Evolutionary conservation across 2,113 vertebrate species (phyloP).

Genomic region (Antechinus stuartii): DNA sequence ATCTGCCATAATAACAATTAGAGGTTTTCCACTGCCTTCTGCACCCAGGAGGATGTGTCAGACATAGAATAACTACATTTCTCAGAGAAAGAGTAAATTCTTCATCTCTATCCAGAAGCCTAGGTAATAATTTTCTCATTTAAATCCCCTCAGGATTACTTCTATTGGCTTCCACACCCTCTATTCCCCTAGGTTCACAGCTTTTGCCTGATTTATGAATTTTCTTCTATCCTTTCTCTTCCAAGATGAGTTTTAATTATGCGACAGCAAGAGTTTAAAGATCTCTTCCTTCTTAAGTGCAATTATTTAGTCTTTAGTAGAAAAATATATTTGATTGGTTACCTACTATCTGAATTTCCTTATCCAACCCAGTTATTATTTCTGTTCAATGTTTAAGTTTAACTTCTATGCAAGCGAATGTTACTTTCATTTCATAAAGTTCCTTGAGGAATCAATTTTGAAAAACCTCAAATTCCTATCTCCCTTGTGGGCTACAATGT

Average conservation of each 20-base stretch:
- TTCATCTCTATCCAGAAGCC: constrained; percentile 56
- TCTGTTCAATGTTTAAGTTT: constrained; percentile 28
- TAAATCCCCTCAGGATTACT: constrained; percentile 44
- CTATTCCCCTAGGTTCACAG: constrained; percentile 47
- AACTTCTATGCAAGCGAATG: not conserved
- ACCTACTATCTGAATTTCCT: constrained; percentile 39
- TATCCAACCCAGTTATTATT: not conserved
- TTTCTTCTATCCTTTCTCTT: constrained; percentile 55
- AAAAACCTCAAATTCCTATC: constrained; percentile 19
- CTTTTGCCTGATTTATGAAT: constrained; percentile 63
- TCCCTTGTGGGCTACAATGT: not conserved
- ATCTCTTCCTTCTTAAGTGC: constrained; percentile 67
- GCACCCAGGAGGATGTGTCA: constrained; percentile 60
- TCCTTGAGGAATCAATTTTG: constrained; percentile 1
- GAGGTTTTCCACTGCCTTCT: constrained; percentile 55
- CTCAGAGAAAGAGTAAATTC: constrained; percentile 59
- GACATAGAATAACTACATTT: constrained; percentile 42
- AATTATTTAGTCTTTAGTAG: constrained; percentile 64
- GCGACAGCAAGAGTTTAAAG: constrained; percentile 66
- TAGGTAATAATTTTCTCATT: constrained; percentile 70
- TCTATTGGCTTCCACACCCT: constrained; percentile 41
- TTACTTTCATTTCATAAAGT: not conserved
- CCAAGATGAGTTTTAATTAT: constrained; percentile 71
- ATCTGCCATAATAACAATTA: constrained; percentile 77
- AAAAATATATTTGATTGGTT: constrained; percentile 57